Evolutionary conservation across 2,888 invertebrate genomes (phyloP).

Genomic region (Tetanocera ferruginea): DNA sequence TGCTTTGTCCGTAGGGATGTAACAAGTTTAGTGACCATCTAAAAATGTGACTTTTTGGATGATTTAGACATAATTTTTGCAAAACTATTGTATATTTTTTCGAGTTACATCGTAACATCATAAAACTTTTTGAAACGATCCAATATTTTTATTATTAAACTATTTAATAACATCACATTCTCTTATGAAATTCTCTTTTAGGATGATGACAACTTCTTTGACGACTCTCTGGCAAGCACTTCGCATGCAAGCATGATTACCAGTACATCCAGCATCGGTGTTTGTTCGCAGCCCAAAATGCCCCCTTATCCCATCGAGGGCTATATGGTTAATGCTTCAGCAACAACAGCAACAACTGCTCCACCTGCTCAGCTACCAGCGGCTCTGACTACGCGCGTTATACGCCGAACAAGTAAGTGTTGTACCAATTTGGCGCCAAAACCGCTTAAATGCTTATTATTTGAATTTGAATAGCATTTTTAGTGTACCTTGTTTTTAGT

Average conservation of each 20-base stretch:
- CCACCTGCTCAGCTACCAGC: conserved; percentile 50
- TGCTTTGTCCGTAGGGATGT: too few species aligned
- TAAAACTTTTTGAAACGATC: too few species aligned
- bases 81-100: neutral
- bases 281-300: conserved; percentile 68
- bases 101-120: neutral
- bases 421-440: neutral
- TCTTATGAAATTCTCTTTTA: conserved; percentile 20
- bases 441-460: neutral
- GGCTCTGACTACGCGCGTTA: conserved; percentile 59
- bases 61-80: neutral
- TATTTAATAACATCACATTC: too few species aligned
- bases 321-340: conserved; percentile 54
- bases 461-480: conserved; percentile 35
- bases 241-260: conserved; percentile 48
- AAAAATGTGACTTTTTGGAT: too few species aligned
- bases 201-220: conserved; percentile 54
- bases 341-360: conserved; percentile 36
- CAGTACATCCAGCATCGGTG: conserved; percentile 50
- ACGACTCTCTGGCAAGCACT: conserved; percentile 45
- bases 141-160: too few species aligned
- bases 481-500: conserved; percentile 41
- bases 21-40: too few species aligned
- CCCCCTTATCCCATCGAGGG: conserved; percentile 68
- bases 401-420: conserved; percentile 70